A percentile compares a stretch with the other conserved stretches of the same genome.
These are phyloP conservation scores for Acheta domesticus DNA, from an alignment of 2,888 invertebrate genomes.

Conservation along the genomic window DNA sequence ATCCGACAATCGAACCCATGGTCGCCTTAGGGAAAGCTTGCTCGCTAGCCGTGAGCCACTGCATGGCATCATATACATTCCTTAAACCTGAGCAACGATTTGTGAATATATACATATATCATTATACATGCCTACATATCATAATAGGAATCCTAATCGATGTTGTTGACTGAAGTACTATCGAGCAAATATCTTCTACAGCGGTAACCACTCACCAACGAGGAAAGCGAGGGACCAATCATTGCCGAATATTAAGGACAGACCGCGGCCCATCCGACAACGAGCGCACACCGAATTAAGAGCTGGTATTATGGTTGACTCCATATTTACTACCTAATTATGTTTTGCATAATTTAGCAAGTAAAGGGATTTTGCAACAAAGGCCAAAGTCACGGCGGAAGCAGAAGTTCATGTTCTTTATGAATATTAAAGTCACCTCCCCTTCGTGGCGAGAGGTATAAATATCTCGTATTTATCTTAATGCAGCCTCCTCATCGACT, in stretches of 20 bases:
- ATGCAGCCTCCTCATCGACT: background rate
- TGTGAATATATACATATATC: too few relatives aligned
- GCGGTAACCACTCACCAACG: too few relatives aligned
- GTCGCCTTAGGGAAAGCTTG: too few relatives aligned
- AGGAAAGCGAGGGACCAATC: too few relatives aligned
- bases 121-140: too few relatives aligned
- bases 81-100: too few relatives aligned
- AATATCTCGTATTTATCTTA: conserved; percentile 3
- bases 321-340: conserved; percentile 10
- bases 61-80: too few relatives aligned
- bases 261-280: background rate
- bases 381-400: background rate
- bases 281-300: background rate
- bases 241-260: background rate
- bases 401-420: conserved; percentile 8
- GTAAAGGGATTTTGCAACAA: conserved; percentile 18
- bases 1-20: too few relatives aligned
- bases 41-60: too few relatives aligned
- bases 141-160: too few relatives aligned
- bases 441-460: background rate
- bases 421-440: background rate
- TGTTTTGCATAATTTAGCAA: conserved; percentile 18
- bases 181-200: too few relatives aligned
- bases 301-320: conserved; percentile 4
- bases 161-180: too few relatives aligned